A percentile compares a stretch with the other conserved stretches of the same genome.
Evolutionary conservation across 2,888 invertebrate species (phyloP).

Genomic region (Agrilus mali): DNA sequence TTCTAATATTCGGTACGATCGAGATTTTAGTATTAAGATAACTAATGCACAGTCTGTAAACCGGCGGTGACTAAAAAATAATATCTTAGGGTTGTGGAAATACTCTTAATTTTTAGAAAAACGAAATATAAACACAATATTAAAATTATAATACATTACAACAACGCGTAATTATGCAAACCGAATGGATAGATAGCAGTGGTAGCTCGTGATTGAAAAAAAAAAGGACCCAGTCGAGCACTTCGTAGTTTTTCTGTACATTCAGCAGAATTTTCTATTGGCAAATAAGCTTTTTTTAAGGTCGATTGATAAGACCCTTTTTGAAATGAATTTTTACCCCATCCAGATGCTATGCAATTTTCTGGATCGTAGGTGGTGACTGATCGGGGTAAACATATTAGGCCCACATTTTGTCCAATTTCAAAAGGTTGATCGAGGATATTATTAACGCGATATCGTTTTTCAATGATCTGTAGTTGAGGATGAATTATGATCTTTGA

Average conservation of each 20-base stretch:
- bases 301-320: slow-evolving; percentile 51
- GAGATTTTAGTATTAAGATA: no score
- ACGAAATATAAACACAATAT: no score
- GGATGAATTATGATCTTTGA: slow-evolving; percentile 24
- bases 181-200: no score
- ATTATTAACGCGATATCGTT: slow-evolving; percentile 27
- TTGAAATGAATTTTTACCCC: slow-evolving; percentile 25
- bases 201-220: no score
- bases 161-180: no score
- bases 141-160: no score
- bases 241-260: slow-evolving; percentile 47
- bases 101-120: no score
- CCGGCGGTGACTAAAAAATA: no score
- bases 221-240: slow-evolving; percentile 50
- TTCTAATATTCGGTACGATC: no score
- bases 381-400: slow-evolving; percentile 23
- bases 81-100: no score
- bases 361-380: slow-evolving; percentile 11
- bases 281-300: slow-evolving; percentile 55
- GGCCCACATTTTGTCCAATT: slow-evolving; percentile 21
- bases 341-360: slow-evolving; percentile 23
- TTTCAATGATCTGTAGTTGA: slow-evolving; percentile 17
- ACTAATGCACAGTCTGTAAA: no score
- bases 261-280: slow-evolving; percentile 44
- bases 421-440: slow-evolving; percentile 21